Base-by-base conservation (phyloP, 2,888 invertebrate species). In the Deroplatys truncata region DNA sequence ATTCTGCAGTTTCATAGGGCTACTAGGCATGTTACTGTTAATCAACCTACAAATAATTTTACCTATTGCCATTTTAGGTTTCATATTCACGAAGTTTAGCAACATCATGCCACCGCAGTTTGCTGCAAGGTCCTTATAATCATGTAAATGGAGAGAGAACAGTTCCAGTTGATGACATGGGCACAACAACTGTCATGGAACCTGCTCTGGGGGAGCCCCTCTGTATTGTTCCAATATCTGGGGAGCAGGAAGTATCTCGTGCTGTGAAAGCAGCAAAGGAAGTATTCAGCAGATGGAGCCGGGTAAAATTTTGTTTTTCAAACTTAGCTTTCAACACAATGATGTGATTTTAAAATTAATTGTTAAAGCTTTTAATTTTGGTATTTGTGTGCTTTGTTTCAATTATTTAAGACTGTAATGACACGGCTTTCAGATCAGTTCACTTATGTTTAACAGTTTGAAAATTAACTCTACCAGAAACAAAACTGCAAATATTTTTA, bases 261-360 rank as follows among this genome's bases (percentile, higher is more conserved):
- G 94, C 94, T 25, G 93, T 94, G 3, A 87, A 90, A 20, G 90
- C 91, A 88, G 94, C 94, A 0, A 92, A 92, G 89, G 89, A 91
- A 20, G 94, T 94, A 3, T 93, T 93, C 90, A 89, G 90, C 29
- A 84, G 90, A 0, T 95, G 95, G 94, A 91, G 91, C 43, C 85
- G 89, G 89, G 89, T 89, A 85, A 43, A 82, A 35, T 13, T 28
- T 13, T 83, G 25, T n/a, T 8, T 20, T 83, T 25, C 83, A 25
- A 25, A 83, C 20, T 83, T 5, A 35, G 7, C 43, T 43, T 1
- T 10, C 1, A 43, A 43, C 1, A 10, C 3, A 43, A 43, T 43
- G 1, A 43, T 43, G 13, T 43, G 10, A 13, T 43, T 43, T 43
- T 43, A 43, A 43, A 13, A 43, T 43, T 1, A 35, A 35, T 9